A percentile compares a stretch with the other conserved stretches of the same genome.
Evolutionary conservation across 30 jellyfish, hydroid and myxozoan genomes (phyloP).

Genomic region (Chironex yamaguchii): DNA sequence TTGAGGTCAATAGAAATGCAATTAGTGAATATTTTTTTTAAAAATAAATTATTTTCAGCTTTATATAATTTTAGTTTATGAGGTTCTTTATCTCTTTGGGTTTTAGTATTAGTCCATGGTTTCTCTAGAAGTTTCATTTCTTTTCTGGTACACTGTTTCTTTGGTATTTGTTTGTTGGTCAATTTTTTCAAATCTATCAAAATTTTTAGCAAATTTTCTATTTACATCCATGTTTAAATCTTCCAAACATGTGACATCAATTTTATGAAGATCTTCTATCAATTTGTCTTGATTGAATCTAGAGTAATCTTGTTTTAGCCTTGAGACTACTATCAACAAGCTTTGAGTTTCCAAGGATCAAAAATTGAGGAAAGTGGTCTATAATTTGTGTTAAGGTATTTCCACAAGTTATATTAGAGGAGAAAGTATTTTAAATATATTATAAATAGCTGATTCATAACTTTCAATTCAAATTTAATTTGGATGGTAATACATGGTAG

Average conservation of each 20-base stretch:
- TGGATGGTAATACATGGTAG: too few relatives aligned
- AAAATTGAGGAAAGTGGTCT: neutral
- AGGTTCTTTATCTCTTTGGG: constrained; percentile 12
- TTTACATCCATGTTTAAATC: neutral
- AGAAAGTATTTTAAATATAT: neutral
- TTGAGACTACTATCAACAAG: too few relatives aligned
- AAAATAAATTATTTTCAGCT: constrained; percentile 9
- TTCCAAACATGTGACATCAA: neutral
- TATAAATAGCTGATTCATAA: neutral
- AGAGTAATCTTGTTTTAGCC: too few relatives aligned
- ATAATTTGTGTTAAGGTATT: too few relatives aligned
- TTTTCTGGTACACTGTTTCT: constrained; percentile 1
- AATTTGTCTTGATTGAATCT: neutral
- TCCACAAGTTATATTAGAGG: constrained; percentile 14
- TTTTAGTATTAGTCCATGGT: constrained; percentile 59
- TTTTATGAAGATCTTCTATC: neutral
- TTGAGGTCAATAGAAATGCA: constrained; percentile 24
- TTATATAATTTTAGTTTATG: constrained; percentile 10
- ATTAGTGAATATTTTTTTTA: constrained; percentile 18
- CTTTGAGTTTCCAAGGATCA: neutral
- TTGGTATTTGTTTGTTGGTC: constrained; percentile 13
- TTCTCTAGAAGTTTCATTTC: constrained; percentile 42
- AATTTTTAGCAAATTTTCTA: neutral
- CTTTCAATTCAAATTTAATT: neutral
- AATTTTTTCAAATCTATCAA: too few relatives aligned